Evolutionary conservation across 2,113 vertebrate genomes (phyloP).

Genomic region (Cephalophus harveyi): DNA sequence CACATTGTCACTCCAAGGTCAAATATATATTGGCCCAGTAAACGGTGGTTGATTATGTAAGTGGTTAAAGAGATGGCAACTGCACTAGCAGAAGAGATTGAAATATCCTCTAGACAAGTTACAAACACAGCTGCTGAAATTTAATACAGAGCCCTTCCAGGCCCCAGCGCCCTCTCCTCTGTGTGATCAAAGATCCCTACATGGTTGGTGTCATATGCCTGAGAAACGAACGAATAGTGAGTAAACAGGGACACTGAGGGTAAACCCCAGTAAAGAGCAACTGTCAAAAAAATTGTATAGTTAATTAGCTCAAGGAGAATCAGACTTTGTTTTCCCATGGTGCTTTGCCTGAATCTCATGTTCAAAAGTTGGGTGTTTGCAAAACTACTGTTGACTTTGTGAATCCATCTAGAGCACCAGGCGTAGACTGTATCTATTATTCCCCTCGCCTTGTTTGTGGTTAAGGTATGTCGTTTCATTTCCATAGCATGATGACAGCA

Average conservation of each 20-base stretch:
- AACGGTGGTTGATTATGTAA: background rate
- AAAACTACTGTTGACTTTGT: background rate
- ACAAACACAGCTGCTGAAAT: background rate
- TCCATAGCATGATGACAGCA: background rate
- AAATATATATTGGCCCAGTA: background rate
- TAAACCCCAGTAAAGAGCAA: background rate
- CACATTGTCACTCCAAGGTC: background rate
- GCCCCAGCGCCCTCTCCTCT: background rate
- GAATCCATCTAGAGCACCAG: background rate
- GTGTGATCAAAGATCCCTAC: background rate
- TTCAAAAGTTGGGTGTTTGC: background rate
- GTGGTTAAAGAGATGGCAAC: background rate
- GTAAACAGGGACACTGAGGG: background rate
- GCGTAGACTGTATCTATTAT: accelerated
- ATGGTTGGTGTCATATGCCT: background rate
- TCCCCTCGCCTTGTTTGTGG: accelerated
- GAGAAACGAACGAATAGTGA: accelerated
- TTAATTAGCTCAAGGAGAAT: background rate
- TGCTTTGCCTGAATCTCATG: background rate
- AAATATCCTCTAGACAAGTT: background rate
- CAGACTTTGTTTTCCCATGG: background rate
- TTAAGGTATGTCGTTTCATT: background rate
- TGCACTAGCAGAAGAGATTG: background rate
- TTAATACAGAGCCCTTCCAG: background rate
- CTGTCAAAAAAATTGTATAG: background rate